phyloP scores from a whole-genome alignment of 2,797 vertebrate species.

The Tenualosa thibaudeaui region DNA sequence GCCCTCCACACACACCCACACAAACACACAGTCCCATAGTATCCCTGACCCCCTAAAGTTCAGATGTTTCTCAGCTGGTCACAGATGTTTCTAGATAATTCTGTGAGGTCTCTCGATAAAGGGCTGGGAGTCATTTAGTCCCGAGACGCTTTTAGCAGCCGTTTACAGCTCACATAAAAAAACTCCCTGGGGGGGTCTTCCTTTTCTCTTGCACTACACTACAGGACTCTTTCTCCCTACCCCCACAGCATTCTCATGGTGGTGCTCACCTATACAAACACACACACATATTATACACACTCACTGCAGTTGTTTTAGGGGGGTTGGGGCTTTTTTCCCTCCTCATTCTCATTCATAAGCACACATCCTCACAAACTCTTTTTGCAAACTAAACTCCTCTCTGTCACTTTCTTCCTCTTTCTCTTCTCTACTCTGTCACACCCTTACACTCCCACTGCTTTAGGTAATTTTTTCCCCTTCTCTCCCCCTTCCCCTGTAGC shows the following conservation, averaged over 20 bases:
- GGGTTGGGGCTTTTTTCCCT: too few relatives aligned
- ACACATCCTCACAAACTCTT: neutral
- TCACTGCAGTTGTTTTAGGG: too few relatives aligned
- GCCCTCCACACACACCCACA: neutral
- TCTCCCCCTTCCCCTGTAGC: neutral
- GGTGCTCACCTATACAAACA: neutral
- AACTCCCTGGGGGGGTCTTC: neutral
- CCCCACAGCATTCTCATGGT: neutral
- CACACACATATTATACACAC: neutral
- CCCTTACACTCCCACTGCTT: neutral
- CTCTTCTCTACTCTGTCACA: neutral
- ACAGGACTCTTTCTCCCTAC: neutral
- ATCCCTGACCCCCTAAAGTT: constrained; percentile 17
- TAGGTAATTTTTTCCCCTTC: neutral
- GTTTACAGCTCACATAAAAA: neutral
- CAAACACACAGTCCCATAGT: neutral
- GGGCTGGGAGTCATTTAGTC: neutral
- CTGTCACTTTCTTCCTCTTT: too few relatives aligned
- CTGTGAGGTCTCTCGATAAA: neutral
- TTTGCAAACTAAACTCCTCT: neutral
- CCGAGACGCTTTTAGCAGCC: neutral
- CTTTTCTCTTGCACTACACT: neutral
- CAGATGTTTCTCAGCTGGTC: constrained; percentile 16
- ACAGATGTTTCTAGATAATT: constrained; percentile 3
- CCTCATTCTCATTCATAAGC: neutral